A percentile compares a stretch with the other conserved stretches of the same genome.
Evolutionary conservation across 2,888 invertebrate genomes (phyloP).

Genomic region (Trichacis sp.): DNA sequence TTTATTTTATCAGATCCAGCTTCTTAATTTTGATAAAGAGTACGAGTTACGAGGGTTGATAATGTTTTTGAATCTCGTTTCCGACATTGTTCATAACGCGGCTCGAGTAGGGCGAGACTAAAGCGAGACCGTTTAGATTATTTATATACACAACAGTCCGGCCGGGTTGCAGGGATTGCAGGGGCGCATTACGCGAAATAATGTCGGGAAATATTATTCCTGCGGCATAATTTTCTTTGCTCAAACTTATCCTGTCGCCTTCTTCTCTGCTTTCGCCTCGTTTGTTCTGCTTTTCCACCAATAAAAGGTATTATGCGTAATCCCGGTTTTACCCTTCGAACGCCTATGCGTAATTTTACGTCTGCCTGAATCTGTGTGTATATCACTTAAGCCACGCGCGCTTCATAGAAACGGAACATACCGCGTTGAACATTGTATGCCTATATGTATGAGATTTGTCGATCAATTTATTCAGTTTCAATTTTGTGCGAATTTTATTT

Average conservation of each 20-base stretch:
- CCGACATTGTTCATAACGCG: constrained; percentile 4
- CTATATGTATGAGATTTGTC: neutral
- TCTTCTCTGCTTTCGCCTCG: constrained; percentile 23
- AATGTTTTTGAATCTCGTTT: neutral
- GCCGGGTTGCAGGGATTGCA: neutral
- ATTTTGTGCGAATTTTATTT: no score
- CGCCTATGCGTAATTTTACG: constrained; percentile 33
- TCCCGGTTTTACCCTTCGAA: constrained; percentile 19
- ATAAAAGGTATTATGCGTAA: constrained; percentile 40
- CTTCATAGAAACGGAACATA: constrained; percentile 10
- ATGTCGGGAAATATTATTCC: constrained; percentile 20
- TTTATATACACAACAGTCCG: constrained; percentile 12
- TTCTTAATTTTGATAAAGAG: no score
- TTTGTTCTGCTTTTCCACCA: constrained; percentile 33
- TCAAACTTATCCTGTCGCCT: constrained; percentile 24
- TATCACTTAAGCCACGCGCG: constrained; percentile 24
- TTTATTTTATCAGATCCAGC: no score
- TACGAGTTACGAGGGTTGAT: neutral
- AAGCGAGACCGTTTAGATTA: constrained; percentile 11
- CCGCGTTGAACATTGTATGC: neutral
- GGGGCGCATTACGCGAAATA: constrained; percentile 6
- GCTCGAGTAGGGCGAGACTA: constrained; percentile 3
- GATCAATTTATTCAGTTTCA: neutral
- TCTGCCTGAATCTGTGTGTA: constrained; percentile 9
- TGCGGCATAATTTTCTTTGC: constrained; percentile 19